Base-by-base conservation (phyloP, 2,113 vertebrate genomes). In the Prolemur simus region DNA sequence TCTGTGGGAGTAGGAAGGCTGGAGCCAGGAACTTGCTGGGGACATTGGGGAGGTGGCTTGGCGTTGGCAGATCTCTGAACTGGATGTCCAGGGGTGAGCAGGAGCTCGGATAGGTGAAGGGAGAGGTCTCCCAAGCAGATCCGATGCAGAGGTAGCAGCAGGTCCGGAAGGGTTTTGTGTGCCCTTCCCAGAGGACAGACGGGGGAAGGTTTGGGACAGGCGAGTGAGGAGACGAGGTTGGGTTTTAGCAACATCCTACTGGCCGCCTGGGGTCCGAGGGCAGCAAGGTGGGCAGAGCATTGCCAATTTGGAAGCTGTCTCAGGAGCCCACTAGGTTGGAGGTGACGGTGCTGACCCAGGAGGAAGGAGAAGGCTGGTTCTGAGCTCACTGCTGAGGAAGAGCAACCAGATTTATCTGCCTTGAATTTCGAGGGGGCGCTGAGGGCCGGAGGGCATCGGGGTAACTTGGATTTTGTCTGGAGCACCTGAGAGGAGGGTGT, bases 311-410 rank as follows among this genome's bases (percentile, higher is more conserved):
- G 34, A 63, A 49, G 80, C 12, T 0, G 6, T 66, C 73, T 58
- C 23, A 15, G 49, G 47, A 15, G 25, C 73, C 49, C 20, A 18
- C 49, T 3, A 27, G 13, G 23, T 13, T 6, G 3, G 15, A 42
- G n/a, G 34, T 0, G 6, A 18, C 1, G 7, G 10, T 39, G 14
- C 39, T 29, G 7, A 29, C n/a, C 4, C 2, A 54, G 8, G 21
- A 2, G 34, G 5, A 13, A 27, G 42, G 47, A 20, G 27, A 17
- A 63, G 34, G 9, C 0, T 4, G 27, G 39, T 9, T 47, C 5
- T 34, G 29, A 25, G 42, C 0, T 3, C 3, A 15, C 14, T 9
- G 8, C 60, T 5, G 32, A 49, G 42, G 60, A 49, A 34, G 27
- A 25, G 14, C 83, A 8, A 17, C 32, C 0, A 20, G 25, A 6